Evolutionary conservation across 2,797 vertebrate species (phyloP), one percentile per base, ranked within the genome.

Genomic region (Spondyliosoma cantharus): DNA sequence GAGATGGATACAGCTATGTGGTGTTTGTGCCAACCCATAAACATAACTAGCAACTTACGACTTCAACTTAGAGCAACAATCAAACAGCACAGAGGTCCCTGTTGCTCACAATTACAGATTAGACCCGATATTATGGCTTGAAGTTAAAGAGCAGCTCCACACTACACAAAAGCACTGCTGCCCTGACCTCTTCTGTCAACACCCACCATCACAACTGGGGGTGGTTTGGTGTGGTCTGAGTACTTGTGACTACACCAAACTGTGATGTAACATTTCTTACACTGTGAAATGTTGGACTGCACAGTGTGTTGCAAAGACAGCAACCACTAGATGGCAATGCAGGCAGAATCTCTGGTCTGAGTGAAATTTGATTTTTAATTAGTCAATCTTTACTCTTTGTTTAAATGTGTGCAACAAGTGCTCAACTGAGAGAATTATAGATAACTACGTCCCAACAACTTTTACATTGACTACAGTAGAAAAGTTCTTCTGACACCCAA

Each of bases 291-390:
- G 43, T 43, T 50, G 29, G 3, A 25, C 15, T 25, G 42, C 53
- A 42, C n/a, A 3, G 53, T 27, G 52, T 69, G 42, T 11, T 3
- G 16, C 12, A 20, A 45, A 62, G 37, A 19, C 58, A 64, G n/a
- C 25, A 45, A 42, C 67, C 48, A 78, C 66, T 50, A 72, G 71
- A 72, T 65, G 70, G 65, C 15, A 66, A 49, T 52, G 69, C 43
- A 61, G 69, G n/a, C 32, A 66, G 60, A 20, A 65, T 25, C 5
- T 37, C 13, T 7, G 24, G 3, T 27, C 27, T 37, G 54, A 8
- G 9, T 29, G 6, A 53, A 59, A n/a, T 15, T 46, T 49, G 22
- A 19, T 15, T 50, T 49, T n/a, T 63, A 29, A 22, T 29, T 17
- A 3, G n/a, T 53, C 8, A 29, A 14, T 45, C 13, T 32, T 32